These are phyloP conservation scores for Girardinichthys multiradiatus DNA, from an alignment of 2,113 vertebrate species.

Conservation along the genomic window DNA sequence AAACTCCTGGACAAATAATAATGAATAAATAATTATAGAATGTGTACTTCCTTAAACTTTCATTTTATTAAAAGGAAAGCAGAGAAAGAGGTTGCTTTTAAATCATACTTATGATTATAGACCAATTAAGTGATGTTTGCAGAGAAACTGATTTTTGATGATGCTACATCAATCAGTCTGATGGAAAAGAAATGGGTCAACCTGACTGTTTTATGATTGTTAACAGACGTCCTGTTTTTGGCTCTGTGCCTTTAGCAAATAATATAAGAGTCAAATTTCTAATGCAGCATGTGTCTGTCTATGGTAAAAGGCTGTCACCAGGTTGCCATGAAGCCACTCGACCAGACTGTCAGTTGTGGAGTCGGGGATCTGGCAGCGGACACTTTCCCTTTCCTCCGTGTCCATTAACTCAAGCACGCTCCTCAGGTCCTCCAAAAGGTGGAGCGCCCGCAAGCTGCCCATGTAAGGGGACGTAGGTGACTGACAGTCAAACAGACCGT, in stretches of 20 bases:
- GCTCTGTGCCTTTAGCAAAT: too few species aligned
- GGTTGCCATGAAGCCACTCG: constrained; percentile 91
- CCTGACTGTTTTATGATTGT: not conserved
- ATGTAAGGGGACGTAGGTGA: constrained; percentile 96
- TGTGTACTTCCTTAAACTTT: too few species aligned
- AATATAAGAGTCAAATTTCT: not conserved
- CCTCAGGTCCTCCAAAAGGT: constrained; percentile 92
- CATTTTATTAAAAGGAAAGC: too few species aligned
- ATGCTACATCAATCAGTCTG: too few species aligned
- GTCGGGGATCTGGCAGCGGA: constrained; percentile 92
- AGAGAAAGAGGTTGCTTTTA: too few species aligned
- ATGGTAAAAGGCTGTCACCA: constrained; percentile 78
- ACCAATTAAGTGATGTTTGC: not conserved
- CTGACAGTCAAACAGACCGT: constrained; percentile 95
- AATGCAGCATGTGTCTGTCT: not conserved
- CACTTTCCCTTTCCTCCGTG: constrained; percentile 88
- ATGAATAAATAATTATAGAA: too few species aligned
- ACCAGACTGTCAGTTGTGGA: constrained; percentile 87
- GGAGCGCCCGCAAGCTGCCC: constrained; percentile 88
- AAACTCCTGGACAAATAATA: too few species aligned
- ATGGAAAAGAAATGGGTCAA: too few species aligned
- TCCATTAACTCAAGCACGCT: constrained; percentile 93
- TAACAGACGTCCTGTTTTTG: not conserved
- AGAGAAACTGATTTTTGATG: not conserved
- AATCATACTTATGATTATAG: too few species aligned